Percentiles rank a stretch among this genome's conserved stretches.
Conservation (phyloP, 1,140 invertebrate genomes). For the Thaumetopoea pityocampa region DNA sequence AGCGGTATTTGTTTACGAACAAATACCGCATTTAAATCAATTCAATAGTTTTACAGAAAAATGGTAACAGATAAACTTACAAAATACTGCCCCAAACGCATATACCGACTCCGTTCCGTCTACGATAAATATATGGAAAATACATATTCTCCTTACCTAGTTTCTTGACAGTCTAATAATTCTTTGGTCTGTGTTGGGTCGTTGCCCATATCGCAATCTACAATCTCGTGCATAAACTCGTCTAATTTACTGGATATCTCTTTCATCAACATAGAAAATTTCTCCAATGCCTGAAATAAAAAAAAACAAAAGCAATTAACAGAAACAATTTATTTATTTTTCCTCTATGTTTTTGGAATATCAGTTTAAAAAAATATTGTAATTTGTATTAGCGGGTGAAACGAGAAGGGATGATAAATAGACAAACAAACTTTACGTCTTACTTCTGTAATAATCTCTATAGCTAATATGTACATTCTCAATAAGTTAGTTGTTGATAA, state of each 20-base stretch:
- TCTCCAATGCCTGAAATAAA: constrained; percentile 90
- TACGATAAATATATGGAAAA: neutral
- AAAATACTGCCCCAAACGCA: no score
- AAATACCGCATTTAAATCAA: no score
- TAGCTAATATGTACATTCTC: no score
- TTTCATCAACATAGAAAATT: constrained; percentile 93
- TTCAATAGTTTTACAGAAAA: no score
- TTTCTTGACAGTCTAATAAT: constrained; percentile 73
- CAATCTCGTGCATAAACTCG: constrained; percentile 89
- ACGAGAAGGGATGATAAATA: no score
- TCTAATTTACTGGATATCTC: constrained; percentile 90
- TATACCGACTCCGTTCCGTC: no score
- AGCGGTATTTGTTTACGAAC: no score
- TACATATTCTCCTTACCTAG: constrained; percentile 43
- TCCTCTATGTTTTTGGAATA: neutral
- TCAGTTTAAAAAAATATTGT: no score
- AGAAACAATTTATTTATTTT: neutral
- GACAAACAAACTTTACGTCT: no score
- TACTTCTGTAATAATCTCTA: no score
- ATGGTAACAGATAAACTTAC: no score
- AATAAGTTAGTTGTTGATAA: neutral
- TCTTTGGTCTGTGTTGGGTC: constrained; percentile 76
- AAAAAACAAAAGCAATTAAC: constrained; percentile 1
- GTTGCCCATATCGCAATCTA: constrained; percentile 78
- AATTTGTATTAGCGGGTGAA: no score